Conservation (phyloP, 2,888 invertebrate species). For the Celastrina argiolus region DNA sequence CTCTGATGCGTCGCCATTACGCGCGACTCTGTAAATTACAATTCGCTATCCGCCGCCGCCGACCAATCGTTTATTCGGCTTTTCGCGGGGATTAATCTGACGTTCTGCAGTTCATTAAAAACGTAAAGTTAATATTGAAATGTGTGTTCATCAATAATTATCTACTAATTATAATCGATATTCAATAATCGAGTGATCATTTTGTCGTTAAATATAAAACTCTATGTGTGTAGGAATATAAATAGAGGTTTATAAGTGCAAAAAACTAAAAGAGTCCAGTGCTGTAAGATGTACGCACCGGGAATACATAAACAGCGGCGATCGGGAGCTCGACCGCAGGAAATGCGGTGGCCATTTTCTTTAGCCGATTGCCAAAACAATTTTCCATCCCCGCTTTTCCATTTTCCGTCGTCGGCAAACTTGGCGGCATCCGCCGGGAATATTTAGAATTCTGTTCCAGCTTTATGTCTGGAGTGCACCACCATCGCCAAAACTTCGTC, state of each 20-base stretch:
- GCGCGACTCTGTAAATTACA: slow-evolving; percentile 68
- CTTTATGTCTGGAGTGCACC: slow-evolving; percentile 45
- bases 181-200: background rate
- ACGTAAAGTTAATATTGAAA: slow-evolving; percentile 24
- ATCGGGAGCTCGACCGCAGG: slow-evolving; percentile 72
- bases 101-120: slow-evolving; percentile 41
- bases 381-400: slow-evolving; percentile 66
- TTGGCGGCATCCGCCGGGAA: slow-evolving; percentile 57
- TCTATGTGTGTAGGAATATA: slow-evolving; percentile 4
- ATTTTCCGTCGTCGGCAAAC: slow-evolving; percentile 63
- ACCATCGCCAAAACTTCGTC: slow-evolving; percentile 41
- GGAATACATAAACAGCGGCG: slow-evolving; percentile 53
- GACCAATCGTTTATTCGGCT: slow-evolving; percentile 63
- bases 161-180: background rate
- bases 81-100: slow-evolving; percentile 44
- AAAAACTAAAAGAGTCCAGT: slow-evolving; percentile 27
- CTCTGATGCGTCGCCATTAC: slow-evolving; percentile 73
- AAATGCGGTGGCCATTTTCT: slow-evolving; percentile 69
- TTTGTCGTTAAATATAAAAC: background rate
- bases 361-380: slow-evolving; percentile 65
- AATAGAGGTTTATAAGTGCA: slow-evolving; percentile 22
- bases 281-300: slow-evolving; percentile 42
- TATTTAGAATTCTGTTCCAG: slow-evolving; percentile 51
- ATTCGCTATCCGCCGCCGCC: slow-evolving; percentile 56
- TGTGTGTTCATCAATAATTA: background rate